A percentile compares a stretch with the other conserved stretches of the same genome.
Conservation (phyloP, 35 echinoderm and acorn worm genomes). For the Heliocidaris tuberculata region DNA sequence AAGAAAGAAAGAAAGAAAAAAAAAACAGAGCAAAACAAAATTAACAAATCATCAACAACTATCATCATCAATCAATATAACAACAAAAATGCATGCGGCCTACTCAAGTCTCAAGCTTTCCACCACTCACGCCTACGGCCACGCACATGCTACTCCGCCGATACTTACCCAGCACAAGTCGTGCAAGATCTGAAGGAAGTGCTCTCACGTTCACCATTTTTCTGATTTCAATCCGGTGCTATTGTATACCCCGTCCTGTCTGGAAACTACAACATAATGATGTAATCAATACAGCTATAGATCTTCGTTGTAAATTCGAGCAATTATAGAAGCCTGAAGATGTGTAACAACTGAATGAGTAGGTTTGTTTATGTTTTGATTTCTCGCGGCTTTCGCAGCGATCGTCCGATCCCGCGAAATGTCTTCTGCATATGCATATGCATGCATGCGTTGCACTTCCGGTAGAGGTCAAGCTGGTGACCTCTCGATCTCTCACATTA, state of each 20-base stretch:
- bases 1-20: no score
- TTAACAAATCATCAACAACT: no score
- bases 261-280: neutral
- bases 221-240: neutral
- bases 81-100: no score
- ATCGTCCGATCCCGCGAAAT: neutral
- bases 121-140: no score
- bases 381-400: neutral
- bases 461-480: neutral
- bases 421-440: no score
- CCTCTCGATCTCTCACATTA: neutral
- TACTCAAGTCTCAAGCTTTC: no score
- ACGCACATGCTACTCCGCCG: neutral
- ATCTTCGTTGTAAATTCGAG: neutral
- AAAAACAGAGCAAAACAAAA: no score
- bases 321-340: neutral
- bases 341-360: neutral
- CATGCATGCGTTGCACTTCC: conserved; percentile 1
- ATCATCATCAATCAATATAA: no score
- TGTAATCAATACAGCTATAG: neutral
- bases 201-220: conserved; percentile 26
- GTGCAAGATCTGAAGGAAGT: conserved; percentile 75
- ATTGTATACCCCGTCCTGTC: neutral
- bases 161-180: conserved; percentile 78
- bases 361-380: neutral